Evolutionary conservation across 2,113 vertebrate genomes (phyloP), one percentile per base, ranked within the genome.

Genomic region (Toxotes jaculatrix): DNA sequence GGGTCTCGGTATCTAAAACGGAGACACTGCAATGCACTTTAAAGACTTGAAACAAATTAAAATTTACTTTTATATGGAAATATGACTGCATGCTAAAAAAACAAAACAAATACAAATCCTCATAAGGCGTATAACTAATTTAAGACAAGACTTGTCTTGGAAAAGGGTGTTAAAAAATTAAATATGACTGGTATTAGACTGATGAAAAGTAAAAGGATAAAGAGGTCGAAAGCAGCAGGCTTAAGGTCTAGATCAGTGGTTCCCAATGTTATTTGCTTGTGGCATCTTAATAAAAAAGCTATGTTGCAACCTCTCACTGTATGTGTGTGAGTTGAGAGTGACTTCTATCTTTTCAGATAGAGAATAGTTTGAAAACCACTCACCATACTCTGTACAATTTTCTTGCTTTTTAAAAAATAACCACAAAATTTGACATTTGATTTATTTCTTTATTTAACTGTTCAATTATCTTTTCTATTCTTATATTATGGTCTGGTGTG

Each of bases 1-100:
- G 85, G 83, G 69, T 78, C 66, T 84, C 70, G 2, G 60, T 73
- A 69, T 82, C 45, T 38, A 32, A 68, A 59, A 67, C 71, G n/a
- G 23, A 81, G 38, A 42, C 27, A 43, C 43, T 21, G 72, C 31
- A 68, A 45, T 65, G 23, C 32, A 70, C 60, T 73, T 45, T 31
- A 57, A 68, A 63, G 19, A 34, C 27, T 49, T 67, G 16, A 51
- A 27, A 75, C n/a, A 61, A 75, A 70, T 78, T 65, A 10, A 74
- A 51, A 47, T 51, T 0, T 31, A 55, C 49, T 64, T 72, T 55
- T 74, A 76, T 55, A 27, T 80, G 63, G 27, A 74, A 70, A 57
- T 65, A 11, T 40, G 32, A 40, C 19, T 3, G 27, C 38, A 36
- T 73, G 21, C 5, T 9, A 34, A 61, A 5, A 23, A 5, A 19